Evolutionary conservation across 2,797 vertebrate species (phyloP).

Genomic region (Danio jaintianensis): DNA sequence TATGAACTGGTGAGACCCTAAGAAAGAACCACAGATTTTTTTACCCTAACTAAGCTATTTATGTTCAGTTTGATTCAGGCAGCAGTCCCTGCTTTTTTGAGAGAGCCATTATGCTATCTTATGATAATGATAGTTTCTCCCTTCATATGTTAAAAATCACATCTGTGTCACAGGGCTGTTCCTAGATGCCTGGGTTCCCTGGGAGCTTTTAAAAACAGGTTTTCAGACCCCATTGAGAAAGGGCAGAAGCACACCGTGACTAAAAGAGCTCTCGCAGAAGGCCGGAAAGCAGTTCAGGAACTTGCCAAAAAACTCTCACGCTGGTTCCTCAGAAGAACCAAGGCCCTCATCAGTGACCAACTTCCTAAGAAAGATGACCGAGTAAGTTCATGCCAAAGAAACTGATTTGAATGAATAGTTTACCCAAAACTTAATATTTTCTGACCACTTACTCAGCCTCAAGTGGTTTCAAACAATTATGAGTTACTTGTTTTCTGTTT

Average conservation of each 20-base stretch:
- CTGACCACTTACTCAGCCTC: too few relatives aligned
- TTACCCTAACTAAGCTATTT: not conserved
- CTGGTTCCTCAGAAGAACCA: constrained; percentile 92
- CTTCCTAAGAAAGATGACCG: constrained; percentile 94
- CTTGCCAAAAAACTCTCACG: constrained; percentile 84
- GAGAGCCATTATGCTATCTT: not conserved
- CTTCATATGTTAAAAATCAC: not conserved
- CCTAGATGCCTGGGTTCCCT: constrained; percentile 88
- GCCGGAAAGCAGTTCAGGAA: constrained; percentile 83
- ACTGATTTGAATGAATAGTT: not conserved
- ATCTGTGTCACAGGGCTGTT: constrained; percentile 81
- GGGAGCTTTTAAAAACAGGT: constrained; percentile 84
- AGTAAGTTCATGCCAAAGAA: constrained; percentile 72
- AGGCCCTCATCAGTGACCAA: constrained; percentile 88
- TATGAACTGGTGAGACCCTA: constrained; percentile 90
- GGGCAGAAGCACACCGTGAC: constrained; percentile 92
- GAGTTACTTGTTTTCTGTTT: too few relatives aligned
- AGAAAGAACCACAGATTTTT: not conserved
- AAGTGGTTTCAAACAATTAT: too few relatives aligned
- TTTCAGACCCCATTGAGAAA: constrained; percentile 90
- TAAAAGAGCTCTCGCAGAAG: constrained; percentile 89
- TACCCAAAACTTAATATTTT: too few relatives aligned
- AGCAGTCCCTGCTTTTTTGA: not conserved
- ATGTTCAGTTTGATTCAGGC: not conserved
- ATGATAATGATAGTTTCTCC: not conserved